Evolutionary conservation across 2,113 vertebrate genomes (phyloP).

Genomic region (Pyrgilauda ruficollis): DNA sequence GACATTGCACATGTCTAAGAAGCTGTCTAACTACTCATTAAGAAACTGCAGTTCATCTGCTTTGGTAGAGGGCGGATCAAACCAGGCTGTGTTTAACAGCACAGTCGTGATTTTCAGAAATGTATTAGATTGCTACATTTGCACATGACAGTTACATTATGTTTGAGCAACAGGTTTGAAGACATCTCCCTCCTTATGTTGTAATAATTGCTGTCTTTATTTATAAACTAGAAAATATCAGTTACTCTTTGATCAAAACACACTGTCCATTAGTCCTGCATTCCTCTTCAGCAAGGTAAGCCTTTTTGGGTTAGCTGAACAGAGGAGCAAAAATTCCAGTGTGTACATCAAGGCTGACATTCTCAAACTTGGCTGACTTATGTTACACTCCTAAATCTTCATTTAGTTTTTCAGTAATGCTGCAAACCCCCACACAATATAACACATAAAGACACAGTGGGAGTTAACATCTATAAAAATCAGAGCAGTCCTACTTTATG

Average conservation of each 20-base stretch:
- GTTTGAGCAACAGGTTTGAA: not conserved
- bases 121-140: not conserved
- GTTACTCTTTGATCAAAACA: not conserved
- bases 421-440: not conserved
- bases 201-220: not conserved
- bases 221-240: not conserved
- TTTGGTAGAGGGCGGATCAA: not conserved
- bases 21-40: not conserved
- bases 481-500: not conserved
- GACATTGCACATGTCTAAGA: not conserved
- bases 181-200: not conserved
- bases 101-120: not conserved
- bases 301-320: not conserved
- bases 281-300: not conserved
- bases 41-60: not conserved
- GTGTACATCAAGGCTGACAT: not conserved
- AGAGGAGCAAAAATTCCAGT: not conserved
- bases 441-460: not conserved
- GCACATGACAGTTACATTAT: not conserved
- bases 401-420: not conserved
- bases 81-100: not conserved
- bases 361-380: not conserved
- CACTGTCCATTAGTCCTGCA: not conserved
- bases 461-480: slow-evolving; percentile 30
- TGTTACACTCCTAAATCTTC: not conserved